phyloP scores from a whole-genome alignment of 2,797 vertebrate genomes.

The Eutrigla gurnardus region DNA sequence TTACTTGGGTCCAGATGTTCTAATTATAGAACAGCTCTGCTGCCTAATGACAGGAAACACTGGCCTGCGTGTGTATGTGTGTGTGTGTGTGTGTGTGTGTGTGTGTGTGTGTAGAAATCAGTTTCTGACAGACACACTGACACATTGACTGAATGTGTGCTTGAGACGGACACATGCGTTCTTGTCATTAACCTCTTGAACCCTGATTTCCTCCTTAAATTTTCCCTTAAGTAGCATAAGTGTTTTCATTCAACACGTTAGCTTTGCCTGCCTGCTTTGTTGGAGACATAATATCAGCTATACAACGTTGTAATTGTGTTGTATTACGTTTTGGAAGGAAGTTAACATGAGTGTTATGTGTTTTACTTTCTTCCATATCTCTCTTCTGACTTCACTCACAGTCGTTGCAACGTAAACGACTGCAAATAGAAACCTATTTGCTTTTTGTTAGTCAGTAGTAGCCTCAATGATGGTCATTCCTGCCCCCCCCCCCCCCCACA shows the following conservation, averaged over 20 bases:
- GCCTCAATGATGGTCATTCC: slow-evolving; percentile 34
- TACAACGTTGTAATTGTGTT: not conserved
- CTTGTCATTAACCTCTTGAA: slow-evolving; percentile 60
- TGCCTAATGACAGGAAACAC: slow-evolving; percentile 77
- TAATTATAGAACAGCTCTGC: slow-evolving; percentile 76
- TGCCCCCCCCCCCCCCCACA: slow-evolving; percentile 24
- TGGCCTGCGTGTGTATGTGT: slow-evolving; percentile 45
- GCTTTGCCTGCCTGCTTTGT: no score
- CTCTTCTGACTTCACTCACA: not conserved
- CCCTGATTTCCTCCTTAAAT: slow-evolving; percentile 48
- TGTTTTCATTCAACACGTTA: not conserved
- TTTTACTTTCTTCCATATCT: not conserved
- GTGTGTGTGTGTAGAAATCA: slow-evolving; percentile 15
- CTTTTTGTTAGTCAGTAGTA: slow-evolving; percentile 11
- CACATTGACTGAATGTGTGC: slow-evolving; percentile 36
- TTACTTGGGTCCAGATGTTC: slow-evolving; percentile 77
- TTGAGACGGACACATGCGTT: slow-evolving; percentile 54
- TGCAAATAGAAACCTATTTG: not conserved
- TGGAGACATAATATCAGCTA: no score
- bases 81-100: slow-evolving; percentile 31
- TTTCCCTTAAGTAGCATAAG: slow-evolving; percentile 10
- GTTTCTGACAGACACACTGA: slow-evolving; percentile 34
- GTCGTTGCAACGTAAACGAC: not conserved
- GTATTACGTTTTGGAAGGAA: not conserved
- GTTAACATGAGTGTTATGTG: not conserved